Percentiles rank a stretch among this genome's conserved stretches.
Conservation (phyloP, 2,888 invertebrate genomes). For the Arge pagana region DNA sequence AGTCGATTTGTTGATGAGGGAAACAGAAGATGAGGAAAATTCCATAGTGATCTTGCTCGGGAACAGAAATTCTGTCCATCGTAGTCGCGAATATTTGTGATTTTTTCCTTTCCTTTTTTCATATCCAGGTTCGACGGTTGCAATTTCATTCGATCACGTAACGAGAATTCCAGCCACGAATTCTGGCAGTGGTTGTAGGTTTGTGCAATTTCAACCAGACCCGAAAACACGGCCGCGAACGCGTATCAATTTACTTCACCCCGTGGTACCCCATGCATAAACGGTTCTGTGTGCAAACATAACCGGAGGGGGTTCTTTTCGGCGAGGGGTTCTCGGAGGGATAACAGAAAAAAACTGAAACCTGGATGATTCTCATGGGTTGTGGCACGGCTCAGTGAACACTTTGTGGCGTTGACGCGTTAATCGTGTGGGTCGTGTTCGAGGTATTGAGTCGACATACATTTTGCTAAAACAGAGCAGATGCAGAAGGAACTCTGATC, state of each 20-base stretch:
- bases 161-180: too few relatives aligned
- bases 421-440: slow-evolving; percentile 46
- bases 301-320: slow-evolving; percentile 37
- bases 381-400: slow-evolving; percentile 37
- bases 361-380: slow-evolving; percentile 42
- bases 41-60: too few relatives aligned
- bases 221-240: slow-evolving; percentile 8
- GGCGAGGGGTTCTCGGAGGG: slow-evolving; percentile 25
- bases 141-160: too few relatives aligned
- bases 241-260: slow-evolving; percentile 26
- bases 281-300: slow-evolving; percentile 46
- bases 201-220: background rate
- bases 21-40: too few relatives aligned
- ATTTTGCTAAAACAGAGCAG: slow-evolving; percentile 23
- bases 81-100: too few relatives aligned
- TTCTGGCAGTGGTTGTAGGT: slow-evolving; percentile 19
- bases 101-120: too few relatives aligned
- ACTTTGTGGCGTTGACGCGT: slow-evolving; percentile 49
- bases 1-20: too few relatives aligned
- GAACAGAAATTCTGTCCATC: too few relatives aligned
- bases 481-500: slow-evolving; percentile 6
- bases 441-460: slow-evolving; percentile 10
- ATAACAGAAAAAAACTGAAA: slow-evolving; percentile 36
- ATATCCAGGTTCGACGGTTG: too few relatives aligned
- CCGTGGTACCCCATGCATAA: slow-evolving; percentile 43